A percentile compares a stretch with the other conserved stretches of the same genome.
Evolutionary conservation across 2,797 vertebrate species (phyloP).

Genomic region (Epinephelus coioides): DNA sequence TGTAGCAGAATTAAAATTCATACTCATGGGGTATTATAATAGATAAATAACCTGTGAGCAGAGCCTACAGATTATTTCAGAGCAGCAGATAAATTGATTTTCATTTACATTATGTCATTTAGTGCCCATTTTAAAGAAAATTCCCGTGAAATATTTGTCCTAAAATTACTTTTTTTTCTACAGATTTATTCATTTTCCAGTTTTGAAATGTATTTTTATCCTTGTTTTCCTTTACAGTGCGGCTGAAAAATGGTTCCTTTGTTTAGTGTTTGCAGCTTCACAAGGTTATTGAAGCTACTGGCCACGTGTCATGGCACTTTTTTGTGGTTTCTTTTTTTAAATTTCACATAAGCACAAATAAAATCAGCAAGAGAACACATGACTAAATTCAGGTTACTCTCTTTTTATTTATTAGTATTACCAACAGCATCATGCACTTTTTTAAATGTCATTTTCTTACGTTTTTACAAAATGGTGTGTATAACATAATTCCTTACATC

Average conservation of each 20-base stretch:
- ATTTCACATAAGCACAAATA: background rate
- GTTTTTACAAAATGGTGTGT: slow-evolving; percentile 60
- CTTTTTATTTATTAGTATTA: slow-evolving; percentile 24
- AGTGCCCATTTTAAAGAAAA: background rate
- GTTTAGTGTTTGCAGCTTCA: no score
- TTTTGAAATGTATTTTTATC: background rate
- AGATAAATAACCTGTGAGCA: background rate
- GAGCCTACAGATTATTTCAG: background rate
- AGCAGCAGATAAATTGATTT: background rate
- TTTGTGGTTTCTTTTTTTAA: slow-evolving; percentile 13
- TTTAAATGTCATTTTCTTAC: slow-evolving; percentile 22
- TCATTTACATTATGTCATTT: background rate
- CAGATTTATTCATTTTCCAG: background rate
- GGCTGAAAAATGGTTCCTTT: no score
- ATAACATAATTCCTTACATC: background rate
- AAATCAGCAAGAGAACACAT: background rate
- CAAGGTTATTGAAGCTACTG: no score
- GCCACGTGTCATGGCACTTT: background rate
- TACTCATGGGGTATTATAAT: background rate
- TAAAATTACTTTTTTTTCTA: background rate
- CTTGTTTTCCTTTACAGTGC: background rate
- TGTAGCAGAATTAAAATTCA: slow-evolving; percentile 5
- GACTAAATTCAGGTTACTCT: slow-evolving; percentile 9
- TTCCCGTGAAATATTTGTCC: background rate
- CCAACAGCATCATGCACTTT: slow-evolving; percentile 54